phyloP scores from a whole-genome alignment of 2,113 vertebrate genomes.

The Platycercus adscitus region DNA sequence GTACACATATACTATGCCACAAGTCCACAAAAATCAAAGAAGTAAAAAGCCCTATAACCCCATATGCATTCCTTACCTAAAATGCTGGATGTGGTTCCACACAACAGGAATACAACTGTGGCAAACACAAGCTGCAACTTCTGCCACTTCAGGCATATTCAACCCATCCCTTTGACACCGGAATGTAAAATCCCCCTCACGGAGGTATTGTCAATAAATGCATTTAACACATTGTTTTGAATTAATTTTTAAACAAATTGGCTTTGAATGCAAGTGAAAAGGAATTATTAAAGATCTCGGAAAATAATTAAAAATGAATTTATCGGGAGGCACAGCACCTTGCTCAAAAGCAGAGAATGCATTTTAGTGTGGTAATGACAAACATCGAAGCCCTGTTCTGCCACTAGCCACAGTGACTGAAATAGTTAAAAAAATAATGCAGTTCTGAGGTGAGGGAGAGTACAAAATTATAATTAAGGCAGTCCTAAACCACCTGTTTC shows the following conservation, averaged over 20 bases:
- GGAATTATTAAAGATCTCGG: not conserved
- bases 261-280: not conserved
- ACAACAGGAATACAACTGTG: not conserved
- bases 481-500: not conserved
- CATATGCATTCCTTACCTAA: not conserved
- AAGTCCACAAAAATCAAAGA: not conserved
- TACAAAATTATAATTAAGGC: not conserved
- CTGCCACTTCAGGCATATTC: not conserved
- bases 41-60: not conserved
- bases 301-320: not conserved
- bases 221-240: not conserved
- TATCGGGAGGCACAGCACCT: not conserved
- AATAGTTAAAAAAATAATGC: not conserved
- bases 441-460: not conserved
- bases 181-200: not conserved
- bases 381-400: not conserved
- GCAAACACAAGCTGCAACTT: not conserved
- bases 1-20: accelerated
- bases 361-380: not conserved
- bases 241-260: not conserved
- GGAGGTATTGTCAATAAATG: not conserved
- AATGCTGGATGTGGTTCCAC: not conserved
- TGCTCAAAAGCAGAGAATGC: not conserved
- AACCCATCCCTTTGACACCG: accelerated
- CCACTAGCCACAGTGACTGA: not conserved